A percentile compares a stretch with the other conserved stretches of the same genome.
Evolutionary conservation across 2,888 invertebrate species (phyloP).

Genomic region (Syritta pipiens): DNA sequence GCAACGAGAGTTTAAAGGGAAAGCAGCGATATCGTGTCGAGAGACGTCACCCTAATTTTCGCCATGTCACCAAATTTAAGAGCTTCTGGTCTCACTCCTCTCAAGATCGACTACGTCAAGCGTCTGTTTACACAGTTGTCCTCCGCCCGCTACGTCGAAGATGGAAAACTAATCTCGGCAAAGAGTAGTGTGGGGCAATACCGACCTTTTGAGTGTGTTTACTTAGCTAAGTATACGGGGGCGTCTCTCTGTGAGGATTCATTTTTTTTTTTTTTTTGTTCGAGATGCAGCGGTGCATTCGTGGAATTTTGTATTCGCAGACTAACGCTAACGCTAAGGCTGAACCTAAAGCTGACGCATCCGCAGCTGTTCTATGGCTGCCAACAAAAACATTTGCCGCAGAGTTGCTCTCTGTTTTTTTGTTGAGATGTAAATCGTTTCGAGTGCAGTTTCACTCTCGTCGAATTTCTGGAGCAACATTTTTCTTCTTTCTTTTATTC

Average conservation of each 20-base stretch:
- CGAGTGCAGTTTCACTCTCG: neutral
- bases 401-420: neutral
- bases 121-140: constrained; percentile 56
- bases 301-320: constrained; percentile 54
- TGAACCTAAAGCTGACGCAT: constrained; percentile 48
- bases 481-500: neutral
- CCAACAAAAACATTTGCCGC: constrained; percentile 59
- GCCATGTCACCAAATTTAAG: constrained; percentile 65
- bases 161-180: constrained; percentile 45
- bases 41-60: constrained; percentile 55
- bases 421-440: neutral
- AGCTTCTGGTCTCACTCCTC: constrained; percentile 23
- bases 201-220: constrained; percentile 37
- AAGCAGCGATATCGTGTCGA: constrained; percentile 12
- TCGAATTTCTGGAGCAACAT: constrained; percentile 18
- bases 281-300: constrained; percentile 37
- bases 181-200: constrained; percentile 8
- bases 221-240: constrained; percentile 53
- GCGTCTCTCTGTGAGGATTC: constrained; percentile 43
- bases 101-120: neutral
- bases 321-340: too few species aligned
- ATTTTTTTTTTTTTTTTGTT: constrained; percentile 23
- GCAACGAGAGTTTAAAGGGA: constrained; percentile 47
- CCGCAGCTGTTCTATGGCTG: constrained; percentile 59
- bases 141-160: constrained; percentile 5